Base-by-base conservation (phyloP, 2,888 invertebrate genomes). In the Chromoteleia sp. region DNA sequence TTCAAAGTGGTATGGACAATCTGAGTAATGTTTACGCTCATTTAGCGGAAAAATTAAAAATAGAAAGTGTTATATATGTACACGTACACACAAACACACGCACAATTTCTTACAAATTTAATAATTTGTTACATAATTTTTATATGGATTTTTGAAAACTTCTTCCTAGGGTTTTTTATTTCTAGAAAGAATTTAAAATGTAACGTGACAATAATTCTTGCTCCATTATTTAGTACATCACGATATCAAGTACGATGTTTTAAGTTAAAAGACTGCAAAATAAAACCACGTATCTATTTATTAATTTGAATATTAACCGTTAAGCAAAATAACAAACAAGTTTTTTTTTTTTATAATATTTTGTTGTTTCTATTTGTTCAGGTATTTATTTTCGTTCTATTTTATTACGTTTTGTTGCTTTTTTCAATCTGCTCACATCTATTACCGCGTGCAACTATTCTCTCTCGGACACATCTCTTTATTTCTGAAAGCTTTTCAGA, bases 261-360 rank as follows among this genome's bases (percentile, higher is more conserved):
- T 6, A 54, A 45, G 33, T 48, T 45, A 48, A 63, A 45, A 14
- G 63, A 33, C 63, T 19, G 33, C 17, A 30, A 39, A 63, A 45
- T 33, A 48, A 45, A 29, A 12, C 63, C 17, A 25, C 25, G 45
- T 63, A 63, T 63, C 48, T 48, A 48, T 48, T 63, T 48, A 48
- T 48, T 33, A 63, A 48, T 63, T 63, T 30, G 3, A 33, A n/a
- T n/a, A n/a, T n/a, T n/a, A n/a, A n/a, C n/a, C 45, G 30, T 33
- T 45, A 45, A 48, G n/a, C 63, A 33, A 45, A 54, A 33, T 17
- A 45, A 63, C 48, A 48, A 45, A 19, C 45, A 19, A 33, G 41
- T 19, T n/a, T n/a, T 19, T 33, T 43, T 29, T 54, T 8, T 52
- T 30, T 41, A 54, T 54, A 54, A 30, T 30, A 4, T 52, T 67